phyloP scores from a whole-genome alignment of 2,797 vertebrate genomes.

The Hydrocynus forskahlii region DNA sequence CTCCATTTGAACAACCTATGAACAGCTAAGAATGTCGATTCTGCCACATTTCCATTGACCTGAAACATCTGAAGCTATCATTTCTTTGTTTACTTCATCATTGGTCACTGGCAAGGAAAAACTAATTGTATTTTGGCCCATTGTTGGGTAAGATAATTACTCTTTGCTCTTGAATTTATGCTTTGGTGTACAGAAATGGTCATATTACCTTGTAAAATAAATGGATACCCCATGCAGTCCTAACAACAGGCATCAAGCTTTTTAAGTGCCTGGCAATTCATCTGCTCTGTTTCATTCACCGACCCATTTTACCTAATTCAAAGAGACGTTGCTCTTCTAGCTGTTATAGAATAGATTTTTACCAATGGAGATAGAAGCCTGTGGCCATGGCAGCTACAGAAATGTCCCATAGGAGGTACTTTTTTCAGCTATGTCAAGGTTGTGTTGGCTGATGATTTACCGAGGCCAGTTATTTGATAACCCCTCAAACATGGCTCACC shows the following conservation, averaged over 20 bases:
- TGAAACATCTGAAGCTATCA: background rate
- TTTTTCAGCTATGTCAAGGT: conserved; percentile 63
- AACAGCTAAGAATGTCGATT: background rate
- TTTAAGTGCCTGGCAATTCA: background rate
- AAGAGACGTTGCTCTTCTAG: background rate
- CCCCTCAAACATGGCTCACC: conserved; percentile 63
- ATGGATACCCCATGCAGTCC: background rate
- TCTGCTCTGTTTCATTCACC: background rate
- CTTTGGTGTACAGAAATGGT: background rate
- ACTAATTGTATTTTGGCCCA: conserved; percentile 1
- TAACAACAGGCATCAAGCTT: background rate
- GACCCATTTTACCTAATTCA: background rate
- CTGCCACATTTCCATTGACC: background rate
- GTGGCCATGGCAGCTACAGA: conserved; percentile 47
- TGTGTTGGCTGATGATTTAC: conserved; percentile 76
- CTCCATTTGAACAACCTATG: background rate
- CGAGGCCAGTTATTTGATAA: conserved; percentile 75
- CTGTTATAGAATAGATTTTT: conserved; percentile 1
- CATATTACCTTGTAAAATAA: background rate
- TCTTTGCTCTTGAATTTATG: background rate
- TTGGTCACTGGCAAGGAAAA: background rate
- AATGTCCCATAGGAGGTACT: conserved; percentile 40
- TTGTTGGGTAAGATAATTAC: background rate
- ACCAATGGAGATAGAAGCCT: conserved; percentile 13
- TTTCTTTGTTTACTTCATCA: background rate